A percentile compares a stretch with the other conserved stretches of the same genome.
Evolutionary conservation across 1,140 invertebrate species (phyloP).

Genomic region (Rhagoletis zephyria): DNA sequence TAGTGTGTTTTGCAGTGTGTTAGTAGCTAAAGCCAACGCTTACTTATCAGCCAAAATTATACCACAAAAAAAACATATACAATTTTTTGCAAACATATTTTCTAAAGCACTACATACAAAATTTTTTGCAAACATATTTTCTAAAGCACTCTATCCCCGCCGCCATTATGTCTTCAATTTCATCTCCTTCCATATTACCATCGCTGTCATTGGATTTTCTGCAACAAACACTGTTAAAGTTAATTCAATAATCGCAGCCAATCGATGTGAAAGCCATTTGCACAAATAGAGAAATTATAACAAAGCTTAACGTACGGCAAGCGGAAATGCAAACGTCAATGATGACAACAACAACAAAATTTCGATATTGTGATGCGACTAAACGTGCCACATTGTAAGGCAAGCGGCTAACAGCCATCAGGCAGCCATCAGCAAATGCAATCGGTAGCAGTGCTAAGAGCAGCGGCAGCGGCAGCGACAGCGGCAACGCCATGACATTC

Average conservation of each 20-base stretch:
- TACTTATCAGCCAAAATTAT: too few relatives aligned
- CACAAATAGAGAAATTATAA: slow-evolving; percentile 73
- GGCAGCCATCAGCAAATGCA: slow-evolving; percentile 10
- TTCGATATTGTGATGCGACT: not conserved
- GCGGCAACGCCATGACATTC: slow-evolving; percentile 18
- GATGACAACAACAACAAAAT: not conserved
- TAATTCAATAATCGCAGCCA: slow-evolving; percentile 73
- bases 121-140: not conserved
- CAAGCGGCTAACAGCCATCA: slow-evolving; percentile 43
- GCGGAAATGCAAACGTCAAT: slow-evolving; percentile 18
- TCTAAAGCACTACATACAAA: too few relatives aligned
- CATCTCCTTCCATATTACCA: not conserved
- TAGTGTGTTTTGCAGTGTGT: too few relatives aligned
- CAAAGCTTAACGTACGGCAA: slow-evolving; percentile 59
- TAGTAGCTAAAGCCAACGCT: too few relatives aligned
- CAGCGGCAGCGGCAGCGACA: not conserved
- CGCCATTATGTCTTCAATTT: not conserved
- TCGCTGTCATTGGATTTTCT: slow-evolving; percentile 10
- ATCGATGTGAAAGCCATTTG: slow-evolving; percentile 70
- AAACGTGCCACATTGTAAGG: slow-evolving; percentile 48
- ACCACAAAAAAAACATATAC: too few relatives aligned
- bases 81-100: too few relatives aligned
- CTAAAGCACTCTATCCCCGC: not conserved
- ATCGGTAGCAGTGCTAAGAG: not conserved
- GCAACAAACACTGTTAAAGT: slow-evolving; percentile 68